Percentiles rank a stretch among this genome's conserved stretches.
These are phyloP conservation scores for Raillietiella orientalis DNA, from an alignment of 2,888 invertebrate genomes.

Conservation along the genomic window DNA sequence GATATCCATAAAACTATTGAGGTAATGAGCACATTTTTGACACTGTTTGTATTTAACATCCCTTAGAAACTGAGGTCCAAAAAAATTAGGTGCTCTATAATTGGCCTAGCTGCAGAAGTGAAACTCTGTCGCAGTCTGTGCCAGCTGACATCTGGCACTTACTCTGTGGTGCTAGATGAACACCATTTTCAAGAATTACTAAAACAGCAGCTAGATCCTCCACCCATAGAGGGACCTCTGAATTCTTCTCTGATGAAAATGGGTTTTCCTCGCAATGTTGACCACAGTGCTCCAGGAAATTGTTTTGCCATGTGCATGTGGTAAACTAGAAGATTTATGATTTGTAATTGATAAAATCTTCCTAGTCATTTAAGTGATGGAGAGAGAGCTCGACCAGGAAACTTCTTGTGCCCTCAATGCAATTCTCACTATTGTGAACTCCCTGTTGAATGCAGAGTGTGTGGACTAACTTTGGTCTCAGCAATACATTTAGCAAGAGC, in stretches of 20 bases:
- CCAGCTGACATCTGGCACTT: conserved; percentile 52
- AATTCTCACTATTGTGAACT: conserved; percentile 90
- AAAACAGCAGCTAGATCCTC: conserved; percentile 24
- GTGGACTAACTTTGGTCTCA: conserved; percentile 78
- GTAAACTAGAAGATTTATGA: too few species aligned
- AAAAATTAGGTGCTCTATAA: conserved; percentile 68
- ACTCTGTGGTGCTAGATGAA: conserved; percentile 56
- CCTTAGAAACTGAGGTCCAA: conserved; percentile 30
- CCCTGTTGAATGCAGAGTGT: conserved; percentile 83
- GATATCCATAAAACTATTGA: conserved; percentile 57
- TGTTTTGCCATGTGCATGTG: conserved; percentile 65
- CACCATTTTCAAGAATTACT: conserved; percentile 25
- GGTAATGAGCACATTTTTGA: conserved; percentile 14
- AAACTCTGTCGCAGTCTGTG: conserved; percentile 59
- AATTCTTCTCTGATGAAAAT: conserved; percentile 65
- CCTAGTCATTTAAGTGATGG: too few species aligned
- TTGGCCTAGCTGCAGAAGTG: conserved; percentile 82
- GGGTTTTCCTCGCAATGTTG: conserved; percentile 65
- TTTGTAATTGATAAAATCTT: too few species aligned
- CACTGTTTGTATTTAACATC: conserved; percentile 6
- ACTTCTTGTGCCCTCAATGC: conserved; percentile 29
- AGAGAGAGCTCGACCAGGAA: too few species aligned
- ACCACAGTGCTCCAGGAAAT: conserved; percentile 19
- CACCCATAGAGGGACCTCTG: conserved; percentile 16
- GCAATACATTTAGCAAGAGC: conserved; percentile 92